Conservation (phyloP, 2,797 vertebrate genomes). For the Myiothlypis chrysogaster region DNA sequence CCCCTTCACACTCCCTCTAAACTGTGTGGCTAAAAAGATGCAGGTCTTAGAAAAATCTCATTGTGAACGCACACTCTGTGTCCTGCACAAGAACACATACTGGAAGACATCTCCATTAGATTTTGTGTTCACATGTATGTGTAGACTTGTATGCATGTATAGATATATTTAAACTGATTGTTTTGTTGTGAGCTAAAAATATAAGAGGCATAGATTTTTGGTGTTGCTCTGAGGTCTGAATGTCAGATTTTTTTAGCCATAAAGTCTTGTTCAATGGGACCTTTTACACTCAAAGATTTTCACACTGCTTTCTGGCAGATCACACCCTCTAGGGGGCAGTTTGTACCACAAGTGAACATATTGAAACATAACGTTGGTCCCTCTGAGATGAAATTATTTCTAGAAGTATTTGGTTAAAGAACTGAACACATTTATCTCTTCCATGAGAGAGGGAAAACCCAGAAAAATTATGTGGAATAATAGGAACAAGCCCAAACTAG, state of each 20-base stretch:
- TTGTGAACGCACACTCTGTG: background rate
- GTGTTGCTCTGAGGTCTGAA: background rate
- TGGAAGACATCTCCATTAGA: background rate
- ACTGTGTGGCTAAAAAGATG: background rate
- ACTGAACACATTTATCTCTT: background rate
- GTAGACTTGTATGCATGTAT: background rate
- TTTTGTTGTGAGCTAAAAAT: background rate
- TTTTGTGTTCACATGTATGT: background rate
- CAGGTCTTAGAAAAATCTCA: background rate
- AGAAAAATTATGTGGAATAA: background rate
- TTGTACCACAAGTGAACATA: background rate
- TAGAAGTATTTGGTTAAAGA: background rate
- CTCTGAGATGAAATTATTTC: background rate
- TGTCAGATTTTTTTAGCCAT: background rate
- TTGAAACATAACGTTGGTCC: accelerated
- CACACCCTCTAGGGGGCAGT: background rate
- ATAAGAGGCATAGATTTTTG: background rate
- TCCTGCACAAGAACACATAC: background rate
- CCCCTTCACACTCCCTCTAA: background rate
- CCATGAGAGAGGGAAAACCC: background rate
- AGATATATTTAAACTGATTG: background rate
- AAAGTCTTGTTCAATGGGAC: background rate
- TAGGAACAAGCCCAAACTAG: background rate
- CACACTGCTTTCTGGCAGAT: background rate
- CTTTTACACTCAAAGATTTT: background rate